Base-by-base conservation (phyloP, 2,113 vertebrate species). In the Todiramphus saurophagus region DNA sequence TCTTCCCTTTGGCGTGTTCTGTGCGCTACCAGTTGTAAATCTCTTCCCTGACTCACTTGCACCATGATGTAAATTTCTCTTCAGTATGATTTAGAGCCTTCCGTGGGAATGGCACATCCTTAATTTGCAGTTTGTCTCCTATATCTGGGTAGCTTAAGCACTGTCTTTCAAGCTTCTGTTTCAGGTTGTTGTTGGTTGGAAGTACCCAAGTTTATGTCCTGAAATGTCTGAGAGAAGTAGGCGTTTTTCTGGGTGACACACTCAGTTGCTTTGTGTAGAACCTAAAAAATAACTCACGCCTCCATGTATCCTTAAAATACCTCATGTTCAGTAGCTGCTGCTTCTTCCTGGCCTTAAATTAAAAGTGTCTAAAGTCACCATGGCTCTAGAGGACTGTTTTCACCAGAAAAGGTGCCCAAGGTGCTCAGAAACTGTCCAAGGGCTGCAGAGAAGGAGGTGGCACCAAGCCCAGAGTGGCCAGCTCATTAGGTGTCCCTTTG, bases 371-470 rank as follows among this genome's bases (percentile, higher is more conserved):
- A 60, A 25, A 58, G 55, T 70, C 16, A 37, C 20, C 14, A 50
- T 37, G 0, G 0, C n/a, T n/a, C n/a, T n/a, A 66, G 68, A 75
- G 51, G n/a, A 33, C 56, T 35, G 15, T 53, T 62, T 59, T 46
- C 66, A 89, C 48, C 5, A 6, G 68, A 31, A 56, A 58, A n/a
- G 35, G 35, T 81, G 18, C 24, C 59, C 46, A 20, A 2, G 6
- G 25, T 59, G 21, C 59, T 60, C 21, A 60, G n/a, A 46, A 63
- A 37, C 24, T 50, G 41, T 53, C 17, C 33, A 30, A 7, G 55
- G 43, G 33, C 51, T 0, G 0, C 0, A 48, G n/a, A 85, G 44
- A 24, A 80, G 43, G 25, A 50, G 41, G 35, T 66, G 39, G 39
- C 87, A 72, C 30, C 0, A 0, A 83, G 48, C 27, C 20, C 64